Base-by-base conservation (phyloP, 2,888 invertebrate species). In the Azorinus chamasolen region DNA sequence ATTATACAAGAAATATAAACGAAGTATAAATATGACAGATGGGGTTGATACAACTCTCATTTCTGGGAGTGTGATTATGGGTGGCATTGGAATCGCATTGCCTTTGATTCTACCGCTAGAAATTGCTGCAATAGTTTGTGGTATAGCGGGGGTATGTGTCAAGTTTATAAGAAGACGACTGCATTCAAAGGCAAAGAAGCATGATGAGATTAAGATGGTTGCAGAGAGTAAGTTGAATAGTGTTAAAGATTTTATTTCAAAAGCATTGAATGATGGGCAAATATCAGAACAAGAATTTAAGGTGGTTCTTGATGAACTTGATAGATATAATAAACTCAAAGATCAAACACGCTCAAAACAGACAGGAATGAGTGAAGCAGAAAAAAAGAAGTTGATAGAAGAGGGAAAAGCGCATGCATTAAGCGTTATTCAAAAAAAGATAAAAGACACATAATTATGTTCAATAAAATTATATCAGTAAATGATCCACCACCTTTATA, bases 161-260 rank as follows among this genome's bases (percentile, higher is more conserved):
- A n/a, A n/a, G n/a, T n/a, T n/a, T n/a, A 53, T 63, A 39, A 53
- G 63, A 53, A 53, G 53, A 43, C 39, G 41, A 53, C 25, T 55
- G 39, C 55, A 50, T 62, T 50, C 10, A 37, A 50, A 62, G 50
- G 63, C 63, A 18, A 20, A 63, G 48, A 71, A 71, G n/a, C n/a
- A n/a, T n/a, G n/a, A n/a, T n/a, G n/a, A n/a, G n/a, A n/a, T n/a
- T n/a, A n/a, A n/a, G n/a, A n/a, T n/a, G n/a, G n/a, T n/a, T n/a
- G n/a, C n/a, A n/a, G n/a, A n/a, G n/a, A n/a, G n/a, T n/a, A n/a
- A n/a, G n/a, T n/a, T n/a, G n/a, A n/a, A n/a, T n/a, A n/a, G n/a
- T n/a, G n/a, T n/a, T n/a, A n/a, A n/a, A 27, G 63, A 71, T 27
- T 37, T 71, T n/a, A 53, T 72, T 51, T 72, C 65, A 5, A 72